Conservation (phyloP, 2,888 invertebrate species). For the Ornithoptera priamus region DNA sequence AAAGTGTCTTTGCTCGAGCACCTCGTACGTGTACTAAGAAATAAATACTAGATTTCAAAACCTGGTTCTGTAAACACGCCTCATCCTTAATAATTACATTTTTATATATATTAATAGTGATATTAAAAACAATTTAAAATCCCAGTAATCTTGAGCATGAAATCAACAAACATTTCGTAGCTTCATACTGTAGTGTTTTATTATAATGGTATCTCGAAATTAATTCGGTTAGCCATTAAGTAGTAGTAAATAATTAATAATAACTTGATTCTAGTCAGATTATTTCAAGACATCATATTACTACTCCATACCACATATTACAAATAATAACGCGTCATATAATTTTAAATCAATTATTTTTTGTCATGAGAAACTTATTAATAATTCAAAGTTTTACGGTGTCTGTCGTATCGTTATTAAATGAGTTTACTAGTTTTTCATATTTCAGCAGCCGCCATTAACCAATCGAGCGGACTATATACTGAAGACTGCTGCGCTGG, state of each 20-base stretch:
- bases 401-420: background rate
- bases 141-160: slow-evolving; percentile 29
- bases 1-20: too few species aligned
- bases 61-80: too few species aligned
- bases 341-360: background rate
- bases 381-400: background rate
- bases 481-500: slow-evolving; percentile 58
- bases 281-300: slow-evolving; percentile 1
- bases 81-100: slow-evolving; percentile 10
- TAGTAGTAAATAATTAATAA: background rate
- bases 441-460: slow-evolving; percentile 74
- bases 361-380: background rate
- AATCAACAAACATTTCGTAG: background rate
- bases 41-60: too few species aligned
- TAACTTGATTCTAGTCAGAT: background rate
- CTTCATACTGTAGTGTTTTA: slow-evolving; percentile 5
- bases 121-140: slow-evolving; percentile 7
- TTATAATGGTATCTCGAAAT: slow-evolving; percentile 14
- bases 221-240: slow-evolving; percentile 16
- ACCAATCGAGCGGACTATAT: slow-evolving; percentile 57
- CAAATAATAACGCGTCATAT: background rate
- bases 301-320: background rate
- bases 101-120: slow-evolving; percentile 14
- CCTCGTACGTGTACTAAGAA: too few species aligned
- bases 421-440: background rate